phyloP scores from a whole-genome alignment of 2,888 invertebrate species.

The Cancer borealis region DNA sequence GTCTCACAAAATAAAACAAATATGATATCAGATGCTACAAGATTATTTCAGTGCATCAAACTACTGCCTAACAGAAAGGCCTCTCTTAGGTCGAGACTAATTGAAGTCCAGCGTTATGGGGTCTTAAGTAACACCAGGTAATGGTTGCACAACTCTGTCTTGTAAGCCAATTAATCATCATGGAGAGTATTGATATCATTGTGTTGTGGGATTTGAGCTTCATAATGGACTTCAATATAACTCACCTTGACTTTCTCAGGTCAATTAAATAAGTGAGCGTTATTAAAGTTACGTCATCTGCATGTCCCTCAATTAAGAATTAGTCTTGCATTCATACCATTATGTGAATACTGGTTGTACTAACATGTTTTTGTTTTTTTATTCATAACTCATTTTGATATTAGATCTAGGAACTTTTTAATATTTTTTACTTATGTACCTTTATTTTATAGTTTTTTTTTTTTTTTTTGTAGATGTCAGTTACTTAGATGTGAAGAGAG shows the following conservation, averaged over 20 bases:
- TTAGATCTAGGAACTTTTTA: background rate
- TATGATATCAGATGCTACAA: slow-evolving; percentile 16
- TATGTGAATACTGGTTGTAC: background rate
- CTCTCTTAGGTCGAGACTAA: slow-evolving; percentile 72
- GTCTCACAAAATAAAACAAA: background rate
- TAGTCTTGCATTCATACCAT: background rate
- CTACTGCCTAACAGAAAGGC: slow-evolving; percentile 65
- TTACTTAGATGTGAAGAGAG: background rate
- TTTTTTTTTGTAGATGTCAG: background rate
- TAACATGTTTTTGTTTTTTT: background rate
- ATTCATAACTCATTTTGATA: slow-evolving; percentile 35
- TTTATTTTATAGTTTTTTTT: too few relatives aligned
- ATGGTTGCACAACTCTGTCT: slow-evolving; percentile 51
- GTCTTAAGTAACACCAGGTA: slow-evolving; percentile 64
- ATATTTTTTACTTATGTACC: background rate
- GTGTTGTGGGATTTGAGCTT: slow-evolving; percentile 62
- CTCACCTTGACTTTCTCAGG: slow-evolving; percentile 48
- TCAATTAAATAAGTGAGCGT: slow-evolving; percentile 48
- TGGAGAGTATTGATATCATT: slow-evolving; percentile 19
- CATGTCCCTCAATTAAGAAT: slow-evolving; percentile 41
- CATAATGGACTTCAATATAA: slow-evolving; percentile 52
- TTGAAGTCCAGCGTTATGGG: slow-evolving; percentile 72
- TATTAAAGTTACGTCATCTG: slow-evolving; percentile 47
- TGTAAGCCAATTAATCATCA: slow-evolving; percentile 33
- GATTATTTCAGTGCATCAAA: slow-evolving; percentile 46